Conservation (phyloP, 2,797 vertebrate species). For the Neosilurus mollespiculum region DNA sequence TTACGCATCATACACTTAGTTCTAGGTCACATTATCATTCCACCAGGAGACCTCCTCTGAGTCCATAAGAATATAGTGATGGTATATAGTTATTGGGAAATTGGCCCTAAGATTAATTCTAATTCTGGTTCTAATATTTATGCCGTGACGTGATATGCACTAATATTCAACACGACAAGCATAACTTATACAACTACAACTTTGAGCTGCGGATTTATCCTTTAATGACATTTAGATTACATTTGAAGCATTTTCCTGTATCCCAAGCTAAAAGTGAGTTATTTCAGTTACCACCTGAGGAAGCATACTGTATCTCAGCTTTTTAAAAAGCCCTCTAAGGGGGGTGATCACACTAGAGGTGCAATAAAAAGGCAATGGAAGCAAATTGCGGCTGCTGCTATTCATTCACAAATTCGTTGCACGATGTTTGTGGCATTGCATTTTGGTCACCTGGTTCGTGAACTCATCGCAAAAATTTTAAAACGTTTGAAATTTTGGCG, state of each 20-base stretch:
- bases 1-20: background rate
- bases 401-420: too few species aligned
- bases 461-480: too few species aligned
- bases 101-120: background rate
- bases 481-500: too few species aligned
- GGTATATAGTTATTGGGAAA: background rate
- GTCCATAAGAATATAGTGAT: background rate
- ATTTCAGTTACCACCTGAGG: background rate
- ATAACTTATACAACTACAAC: conserved; percentile 1
- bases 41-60: background rate
- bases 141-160: background rate
- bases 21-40: background rate
- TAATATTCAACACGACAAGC: background rate
- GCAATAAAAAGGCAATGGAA: too few species aligned
- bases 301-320: background rate
- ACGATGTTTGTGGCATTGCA: too few species aligned
- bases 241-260: conserved; percentile 9
- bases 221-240: conserved; percentile 36
- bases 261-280: background rate
- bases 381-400: too few species aligned
- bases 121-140: background rate
- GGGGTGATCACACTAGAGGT: too few species aligned
- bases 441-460: too few species aligned
- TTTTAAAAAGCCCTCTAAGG: background rate
- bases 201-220: conserved; percentile 3